phyloP scores from a whole-genome alignment of 2,888 invertebrate species.

The Xylocampa areola region DNA sequence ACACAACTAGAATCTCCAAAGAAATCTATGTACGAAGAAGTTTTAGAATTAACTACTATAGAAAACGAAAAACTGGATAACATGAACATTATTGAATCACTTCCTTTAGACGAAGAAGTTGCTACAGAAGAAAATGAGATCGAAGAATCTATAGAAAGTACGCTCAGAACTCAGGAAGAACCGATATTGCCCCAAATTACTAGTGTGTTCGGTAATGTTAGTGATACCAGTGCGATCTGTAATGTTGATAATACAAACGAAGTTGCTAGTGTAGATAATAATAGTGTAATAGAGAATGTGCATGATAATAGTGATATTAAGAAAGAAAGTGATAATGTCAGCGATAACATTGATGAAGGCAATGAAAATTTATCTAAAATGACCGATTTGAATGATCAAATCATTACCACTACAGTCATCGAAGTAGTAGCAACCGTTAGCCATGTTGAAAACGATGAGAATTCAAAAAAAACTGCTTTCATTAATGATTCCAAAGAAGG shows the following conservation, averaged over 20 bases:
- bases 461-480: neutral
- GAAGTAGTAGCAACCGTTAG: slow-evolving; percentile 5
- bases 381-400: slow-evolving; percentile 10
- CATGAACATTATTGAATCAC: slow-evolving; percentile 7
- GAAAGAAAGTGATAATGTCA: neutral
- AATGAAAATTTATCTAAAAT: slow-evolving; percentile 26
- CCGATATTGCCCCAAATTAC: slow-evolving; percentile 58
- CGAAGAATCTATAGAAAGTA: slow-evolving; percentile 2
- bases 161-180: slow-evolving; percentile 4
- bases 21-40: slow-evolving; percentile 40
- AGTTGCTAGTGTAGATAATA: slow-evolving; percentile 7
- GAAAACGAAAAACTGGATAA: slow-evolving; percentile 45
- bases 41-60: slow-evolving; percentile 32
- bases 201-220: slow-evolving; percentile 58
- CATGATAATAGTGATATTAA: neutral
- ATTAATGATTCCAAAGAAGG: slow-evolving; percentile 33
- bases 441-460: slow-evolving; percentile 27
- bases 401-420: neutral
- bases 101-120: neutral
- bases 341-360: slow-evolving; percentile 10
- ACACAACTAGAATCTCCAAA: slow-evolving; percentile 18
- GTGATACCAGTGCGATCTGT: slow-evolving; percentile 22
- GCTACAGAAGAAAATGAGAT: slow-evolving; percentile 1
- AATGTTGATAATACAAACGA: slow-evolving; percentile 8
- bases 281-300: neutral